phyloP scores from a whole-genome alignment of 2,113 vertebrate genomes.

The Lasiurus cinereus region DNA sequence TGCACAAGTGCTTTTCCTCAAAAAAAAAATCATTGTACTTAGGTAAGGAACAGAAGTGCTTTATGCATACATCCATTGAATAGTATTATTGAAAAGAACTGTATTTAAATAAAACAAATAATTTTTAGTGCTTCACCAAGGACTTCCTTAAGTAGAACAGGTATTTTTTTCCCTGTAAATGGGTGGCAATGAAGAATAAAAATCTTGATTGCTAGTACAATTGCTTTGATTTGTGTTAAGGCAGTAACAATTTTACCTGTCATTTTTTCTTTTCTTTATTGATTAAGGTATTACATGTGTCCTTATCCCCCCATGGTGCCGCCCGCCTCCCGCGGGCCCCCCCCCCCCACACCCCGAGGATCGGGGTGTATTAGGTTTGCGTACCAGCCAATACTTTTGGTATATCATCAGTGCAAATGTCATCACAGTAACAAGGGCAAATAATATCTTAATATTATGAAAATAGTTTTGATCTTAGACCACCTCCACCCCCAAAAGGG shows the following conservation, averaged over 20 bases:
- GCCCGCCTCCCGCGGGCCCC: too few relatives aligned
- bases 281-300: too few relatives aligned
- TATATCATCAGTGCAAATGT: slow-evolving; percentile 22
- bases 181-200: slow-evolving; percentile 4
- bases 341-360: too few relatives aligned
- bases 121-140: slow-evolving; percentile 30
- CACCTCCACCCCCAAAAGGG: not conserved
- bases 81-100: slow-evolving; percentile 6
- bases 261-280: not conserved
- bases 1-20: slow-evolving; percentile 25
- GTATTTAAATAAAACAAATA: not conserved
- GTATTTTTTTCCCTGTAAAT: slow-evolving; percentile 10
- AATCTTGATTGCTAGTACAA: not conserved
- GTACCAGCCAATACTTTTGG: not conserved
- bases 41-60: not conserved
- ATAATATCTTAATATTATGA: not conserved
- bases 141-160: slow-evolving; percentile 3
- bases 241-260: not conserved
- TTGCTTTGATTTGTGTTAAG: slow-evolving; percentile 1
- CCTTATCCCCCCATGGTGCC: too few relatives aligned
- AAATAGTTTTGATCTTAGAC: slow-evolving; percentile 22
- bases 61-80: not conserved
- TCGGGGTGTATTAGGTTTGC: too few relatives aligned
- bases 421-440: slow-evolving; percentile 32
- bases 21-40: slow-evolving; percentile 12